These are phyloP conservation scores for Lamellibrachia satsuma DNA, from an alignment of 2,888 invertebrate species.

Conservation along the genomic window DNA sequence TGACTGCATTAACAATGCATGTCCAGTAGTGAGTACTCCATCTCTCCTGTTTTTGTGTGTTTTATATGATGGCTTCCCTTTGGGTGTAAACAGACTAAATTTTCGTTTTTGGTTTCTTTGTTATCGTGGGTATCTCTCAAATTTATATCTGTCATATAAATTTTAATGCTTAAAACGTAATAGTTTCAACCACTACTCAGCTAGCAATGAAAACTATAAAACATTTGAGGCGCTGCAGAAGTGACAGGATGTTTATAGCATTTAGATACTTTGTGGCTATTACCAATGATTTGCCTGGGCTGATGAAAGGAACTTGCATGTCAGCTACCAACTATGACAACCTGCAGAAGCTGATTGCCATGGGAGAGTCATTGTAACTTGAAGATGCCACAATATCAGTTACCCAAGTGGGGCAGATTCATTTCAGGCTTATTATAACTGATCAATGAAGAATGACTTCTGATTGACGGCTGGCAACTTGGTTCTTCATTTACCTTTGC, in stretches of 20 bases:
- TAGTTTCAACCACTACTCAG: not conserved
- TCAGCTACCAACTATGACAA: not conserved
- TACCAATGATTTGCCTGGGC: not conserved
- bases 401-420: not conserved
- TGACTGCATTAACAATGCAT: too few relatives aligned
- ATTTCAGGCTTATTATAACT: constrained; percentile 4
- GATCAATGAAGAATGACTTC: constrained; percentile 3
- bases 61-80: too few relatives aligned
- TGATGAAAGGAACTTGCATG: not conserved
- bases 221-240: not conserved
- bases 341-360: not conserved
- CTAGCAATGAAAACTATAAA: not conserved
- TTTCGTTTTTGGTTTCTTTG: too few relatives aligned
- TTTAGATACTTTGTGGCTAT: not conserved
- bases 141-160: too few relatives aligned
- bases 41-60: too few relatives aligned
- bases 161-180: not conserved
- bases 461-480: not conserved
- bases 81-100: too few relatives aligned
- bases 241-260: not conserved
- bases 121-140: too few relatives aligned
- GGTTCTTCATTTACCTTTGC: not conserved
- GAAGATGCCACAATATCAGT: not conserved
- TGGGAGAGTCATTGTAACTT: not conserved
- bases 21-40: too few relatives aligned